Base-by-base conservation (phyloP, 1,140 invertebrate genomes). In the Papilio machaon region DNA sequence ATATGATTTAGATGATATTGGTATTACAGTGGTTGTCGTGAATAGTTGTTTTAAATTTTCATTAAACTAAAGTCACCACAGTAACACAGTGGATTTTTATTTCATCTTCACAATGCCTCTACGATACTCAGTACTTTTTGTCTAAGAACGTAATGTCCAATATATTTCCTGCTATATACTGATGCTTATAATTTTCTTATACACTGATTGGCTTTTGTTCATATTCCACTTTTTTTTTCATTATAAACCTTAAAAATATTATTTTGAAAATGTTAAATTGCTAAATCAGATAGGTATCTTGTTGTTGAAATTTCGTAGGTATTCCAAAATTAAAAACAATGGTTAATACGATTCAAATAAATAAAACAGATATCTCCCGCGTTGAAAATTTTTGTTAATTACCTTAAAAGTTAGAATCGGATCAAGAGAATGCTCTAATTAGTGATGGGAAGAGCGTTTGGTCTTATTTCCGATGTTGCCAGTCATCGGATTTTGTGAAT, bases 301-400 rank as follows among this genome's bases (percentile, higher is more conserved):
- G 38, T 43, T 43, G 38, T 43, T 30, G 23, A 30, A 43, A 43
- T 43, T 43, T 43, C 38, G 38, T 43, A n/a, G n/a, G n/a, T n/a
- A 43, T 52, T 54, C 11, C 17, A 7, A 47, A 38, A 47, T 9
- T 73, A 2, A 23, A 15, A 9, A 17, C 47, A 76, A 76, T 52
- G 13, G 47, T 52, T 76, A 7, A 76, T 54, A 52, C 19, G 9
- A 76, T 47, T 75, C 19, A 75, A 75, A 75, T 46, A 75, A 49
- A 30, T 52, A 52, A 76, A n/a, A 49, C 19, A 52, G 19, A 52
- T 19, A 8, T 76, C 11, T 46, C 47, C 74, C 47, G 74, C 74
- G 19, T 76, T 15, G 19, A 52, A 54, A 76, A 54, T 76, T 76
- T 76, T 76, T 52, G 10, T 76, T 76, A 76, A 76, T 76, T 54